Evolutionary conservation across 2,797 vertebrate genomes (phyloP).

Genomic region (Petrocephalus schoutedeni): DNA sequence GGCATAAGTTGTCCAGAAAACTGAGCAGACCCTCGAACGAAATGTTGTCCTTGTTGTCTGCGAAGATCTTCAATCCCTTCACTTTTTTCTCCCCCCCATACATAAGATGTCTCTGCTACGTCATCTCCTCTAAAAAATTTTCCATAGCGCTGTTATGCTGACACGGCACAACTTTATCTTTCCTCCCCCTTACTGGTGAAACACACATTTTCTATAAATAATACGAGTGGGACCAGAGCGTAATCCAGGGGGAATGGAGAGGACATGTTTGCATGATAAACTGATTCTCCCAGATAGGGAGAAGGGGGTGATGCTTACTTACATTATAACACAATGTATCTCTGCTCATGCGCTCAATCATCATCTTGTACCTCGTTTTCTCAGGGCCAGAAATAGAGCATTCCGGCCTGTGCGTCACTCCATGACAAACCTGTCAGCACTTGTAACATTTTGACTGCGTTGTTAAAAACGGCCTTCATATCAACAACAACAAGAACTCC

Average conservation of each 20-base stretch:
- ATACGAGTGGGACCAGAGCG: not conserved
- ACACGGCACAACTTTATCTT: not conserved
- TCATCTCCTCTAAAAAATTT: not conserved
- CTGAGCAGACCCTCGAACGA: not conserved
- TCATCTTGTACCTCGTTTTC: not conserved
- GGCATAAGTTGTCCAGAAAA: not conserved
- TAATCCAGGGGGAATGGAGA: slow-evolving; percentile 8
- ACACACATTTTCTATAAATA: slow-evolving; percentile 13
- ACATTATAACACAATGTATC: slow-evolving; percentile 3
- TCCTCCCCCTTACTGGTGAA: not conserved
- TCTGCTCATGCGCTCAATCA: not conserved
- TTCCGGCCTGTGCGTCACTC: not conserved
- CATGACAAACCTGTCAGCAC: not conserved
- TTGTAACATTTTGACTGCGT: not conserved
- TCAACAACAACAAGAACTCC: not conserved
- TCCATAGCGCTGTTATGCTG: not conserved
- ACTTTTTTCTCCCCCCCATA: not conserved
- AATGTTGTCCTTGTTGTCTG: not conserved
- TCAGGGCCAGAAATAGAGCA: not conserved
- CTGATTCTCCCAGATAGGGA: not conserved
- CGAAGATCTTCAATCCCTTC: not conserved
- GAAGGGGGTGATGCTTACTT: not conserved
- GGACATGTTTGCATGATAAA: slow-evolving; percentile 13
- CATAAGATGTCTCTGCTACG: not conserved
- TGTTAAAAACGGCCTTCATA: not conserved